A percentile compares a stretch with the other conserved stretches of the same genome.
Conservation (phyloP, 2,888 invertebrate species). For the Eupithecia inturbata region DNA sequence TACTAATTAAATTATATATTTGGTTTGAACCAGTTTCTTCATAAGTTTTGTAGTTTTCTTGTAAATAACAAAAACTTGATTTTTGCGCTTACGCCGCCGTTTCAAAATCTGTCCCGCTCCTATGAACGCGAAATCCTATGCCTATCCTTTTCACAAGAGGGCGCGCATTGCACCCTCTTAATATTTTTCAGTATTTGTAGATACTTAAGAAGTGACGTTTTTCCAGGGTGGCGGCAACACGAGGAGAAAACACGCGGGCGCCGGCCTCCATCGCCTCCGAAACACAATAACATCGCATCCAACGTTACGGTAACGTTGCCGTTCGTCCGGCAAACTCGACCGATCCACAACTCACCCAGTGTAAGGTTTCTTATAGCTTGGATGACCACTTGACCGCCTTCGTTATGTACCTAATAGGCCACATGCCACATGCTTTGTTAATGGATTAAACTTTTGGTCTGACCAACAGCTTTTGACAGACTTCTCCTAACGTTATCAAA, state of each 20-base stretch:
- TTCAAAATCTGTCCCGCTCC: too few species aligned
- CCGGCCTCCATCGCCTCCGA: constrained; percentile 59
- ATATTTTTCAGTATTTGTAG: background rate
- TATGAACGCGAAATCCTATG: too few species aligned
- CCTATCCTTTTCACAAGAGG: too few species aligned
- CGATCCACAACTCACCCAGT: constrained; percentile 9
- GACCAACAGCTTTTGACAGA: background rate
- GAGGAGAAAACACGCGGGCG: constrained; percentile 56
- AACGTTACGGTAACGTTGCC: constrained; percentile 4
- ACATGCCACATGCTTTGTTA: background rate
- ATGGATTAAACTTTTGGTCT: background rate
- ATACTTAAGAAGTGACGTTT: background rate
- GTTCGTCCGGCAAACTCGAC: constrained; percentile 14
- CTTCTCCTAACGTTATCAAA: background rate
- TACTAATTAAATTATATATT: too few species aligned
- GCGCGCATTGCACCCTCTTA: too few species aligned
- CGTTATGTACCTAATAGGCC: background rate
- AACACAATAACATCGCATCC: constrained; percentile 56
- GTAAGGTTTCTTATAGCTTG: background rate
- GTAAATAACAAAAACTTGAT: too few species aligned
- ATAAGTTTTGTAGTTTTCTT: too few species aligned
- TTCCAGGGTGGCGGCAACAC: constrained; percentile 67
- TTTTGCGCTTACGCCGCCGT: too few species aligned
- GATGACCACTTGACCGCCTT: background rate
- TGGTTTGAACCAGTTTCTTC: too few species aligned